Percentiles rank a stretch among this genome's conserved stretches.
Evolutionary conservation across 2,797 vertebrate genomes (phyloP).

Genomic region (Sebastes trivittatus): DNA sequence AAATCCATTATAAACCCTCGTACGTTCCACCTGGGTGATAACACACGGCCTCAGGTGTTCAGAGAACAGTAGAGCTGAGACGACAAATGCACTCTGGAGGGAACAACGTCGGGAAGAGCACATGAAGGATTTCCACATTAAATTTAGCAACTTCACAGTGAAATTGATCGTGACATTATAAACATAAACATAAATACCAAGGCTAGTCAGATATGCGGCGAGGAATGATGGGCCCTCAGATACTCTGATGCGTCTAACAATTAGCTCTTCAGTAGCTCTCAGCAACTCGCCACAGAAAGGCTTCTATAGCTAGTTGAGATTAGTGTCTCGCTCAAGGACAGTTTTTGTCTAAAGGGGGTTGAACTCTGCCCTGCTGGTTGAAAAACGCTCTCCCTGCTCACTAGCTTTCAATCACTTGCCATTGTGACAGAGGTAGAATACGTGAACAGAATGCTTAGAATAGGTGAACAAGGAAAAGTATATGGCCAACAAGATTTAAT

Average conservation of each 20-base stretch:
- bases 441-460: not conserved
- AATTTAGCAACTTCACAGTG: not conserved
- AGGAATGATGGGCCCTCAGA: not conserved
- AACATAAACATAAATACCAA: constrained; percentile 11
- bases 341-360: not conserved
- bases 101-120: not conserved
- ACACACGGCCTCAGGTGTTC: constrained; percentile 23
- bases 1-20: constrained; percentile 46
- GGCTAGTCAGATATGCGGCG: not conserved
- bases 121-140: not conserved
- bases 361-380: not conserved
- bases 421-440: not conserved
- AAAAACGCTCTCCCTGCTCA: not conserved
- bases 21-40: constrained; percentile 31
- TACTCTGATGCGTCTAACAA: not conserved
- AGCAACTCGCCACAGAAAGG: not conserved
- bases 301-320: not conserved
- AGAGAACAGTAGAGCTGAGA: not conserved
- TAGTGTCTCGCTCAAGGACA: not conserved
- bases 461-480: not conserved
- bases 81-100: constrained; percentile 14
- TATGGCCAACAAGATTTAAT: not conserved
- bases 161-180: constrained; percentile 6
- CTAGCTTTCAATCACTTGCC: not conserved
- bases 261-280: not conserved